A percentile compares a stretch with the other conserved stretches of the same genome.
phyloP scores from a whole-genome alignment of 2,113 vertebrate species.

The Psittacula cyanocephala region DNA sequence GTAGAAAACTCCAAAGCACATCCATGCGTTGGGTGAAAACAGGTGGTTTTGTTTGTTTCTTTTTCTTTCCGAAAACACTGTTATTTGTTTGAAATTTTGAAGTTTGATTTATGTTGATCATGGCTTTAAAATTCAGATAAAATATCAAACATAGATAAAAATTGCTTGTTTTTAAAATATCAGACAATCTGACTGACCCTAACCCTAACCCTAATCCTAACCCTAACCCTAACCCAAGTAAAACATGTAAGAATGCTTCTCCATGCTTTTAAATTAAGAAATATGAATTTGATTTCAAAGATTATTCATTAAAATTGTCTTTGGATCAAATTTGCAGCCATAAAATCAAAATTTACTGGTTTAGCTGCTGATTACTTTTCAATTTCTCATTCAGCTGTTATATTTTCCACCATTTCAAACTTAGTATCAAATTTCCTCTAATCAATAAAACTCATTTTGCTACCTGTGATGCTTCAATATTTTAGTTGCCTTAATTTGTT shows the following conservation, averaged over 20 bases:
- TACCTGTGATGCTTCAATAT: background rate
- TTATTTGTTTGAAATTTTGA: background rate
- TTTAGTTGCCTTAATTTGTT: background rate
- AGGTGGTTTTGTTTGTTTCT: fast-evolving
- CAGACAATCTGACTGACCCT: background rate
- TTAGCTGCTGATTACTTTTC: background rate
- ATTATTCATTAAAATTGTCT: background rate
- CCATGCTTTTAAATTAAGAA: background rate
- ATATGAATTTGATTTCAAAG: background rate
- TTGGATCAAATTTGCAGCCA: background rate
- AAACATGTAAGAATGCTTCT: background rate
- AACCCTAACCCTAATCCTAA: too few relatives aligned
- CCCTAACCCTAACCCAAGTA: background rate
- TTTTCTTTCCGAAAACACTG: fast-evolving
- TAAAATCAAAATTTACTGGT: background rate
- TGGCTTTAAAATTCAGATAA: background rate
- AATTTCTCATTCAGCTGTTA: background rate
- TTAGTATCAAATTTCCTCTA: background rate
- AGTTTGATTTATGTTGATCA: background rate
- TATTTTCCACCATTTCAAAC: background rate
- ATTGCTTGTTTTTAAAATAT: background rate
- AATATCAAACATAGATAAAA: background rate
- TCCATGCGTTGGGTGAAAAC: background rate
- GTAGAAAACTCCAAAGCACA: background rate
- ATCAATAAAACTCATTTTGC: background rate